Evolutionary conservation across 2,888 invertebrate species (phyloP), one percentile per base, ranked within the genome.

Genomic region (Schizaphis graminum): DNA sequence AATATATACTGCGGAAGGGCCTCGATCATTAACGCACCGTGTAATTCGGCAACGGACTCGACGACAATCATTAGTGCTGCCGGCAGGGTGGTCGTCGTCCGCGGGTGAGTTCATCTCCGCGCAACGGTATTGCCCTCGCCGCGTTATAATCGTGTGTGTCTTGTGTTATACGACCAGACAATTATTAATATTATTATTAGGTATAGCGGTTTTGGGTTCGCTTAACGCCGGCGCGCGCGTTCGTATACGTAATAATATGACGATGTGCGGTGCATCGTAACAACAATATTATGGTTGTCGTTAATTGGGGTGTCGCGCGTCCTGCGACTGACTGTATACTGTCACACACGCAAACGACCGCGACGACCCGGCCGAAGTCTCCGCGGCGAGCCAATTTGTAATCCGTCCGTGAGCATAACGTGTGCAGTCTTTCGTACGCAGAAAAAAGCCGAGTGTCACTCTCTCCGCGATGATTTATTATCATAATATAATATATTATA

Each of bases 261-360:
- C 11, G 28, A 49, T 53, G 21, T 21, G 53, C 53, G 53, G 53
- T 53, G 53, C 53, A 53, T 53, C n/a, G 35, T n/a, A 49, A 93
- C 41, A 77, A 85, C 61, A 93, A 90, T 61, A 93, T 93, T 93
- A 90, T 61, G 93, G 84, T 89, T 89, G 89, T 84, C 77, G 93
- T 93, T 89, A 90, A 93, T 93, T 93, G 89, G 93, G 56, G 88
- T 89, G 77, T 89, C 77, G 93, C 77, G n/a, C 77, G 44, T 77
- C 47, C 49, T 53, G 61, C 4, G 57, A 57, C 61, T 47, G 53
- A 56, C 35, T 56, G 24, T 47, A 47, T 47, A 88, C 53, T 35
- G 35, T 77, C 21, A 67, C 67, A 67, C 67, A 67, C 35, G 35
- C 77, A 77, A 35, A 88, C 91, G n/a, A 49, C 26, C 53, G 53